Base-by-base conservation (phyloP, 1,140 invertebrate genomes). In the Macrosteles quadrilineatus region DNA sequence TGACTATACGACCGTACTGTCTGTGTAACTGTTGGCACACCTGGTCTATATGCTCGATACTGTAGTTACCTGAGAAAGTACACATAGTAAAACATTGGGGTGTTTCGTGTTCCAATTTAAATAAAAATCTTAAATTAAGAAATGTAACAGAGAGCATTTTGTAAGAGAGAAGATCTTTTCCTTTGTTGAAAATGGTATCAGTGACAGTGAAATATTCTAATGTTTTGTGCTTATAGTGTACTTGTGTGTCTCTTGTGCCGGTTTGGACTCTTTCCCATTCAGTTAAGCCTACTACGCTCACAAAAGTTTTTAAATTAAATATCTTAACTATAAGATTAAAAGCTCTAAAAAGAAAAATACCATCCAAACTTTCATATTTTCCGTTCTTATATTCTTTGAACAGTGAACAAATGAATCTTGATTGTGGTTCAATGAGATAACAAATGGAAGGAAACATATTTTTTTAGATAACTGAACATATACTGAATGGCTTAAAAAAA, bases 1-100 rank as follows among this genome's bases (percentile, higher is more conserved):
- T 91, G 3, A 90, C 91, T 19, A 91, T 87, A 67, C 87, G 85
- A 1, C 90, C 89, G 66, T 89, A 92, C 71, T 88, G 80, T 57
- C 84, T 77, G 47, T 87, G 84, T 12, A 92, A 77, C 4, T 85
- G 84, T 71, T 86, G 80, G 75, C 90, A 91, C 0, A 92, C 85
- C 79, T 90, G 90, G 77, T 92, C 90, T 25, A 93, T 79, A 68
- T 91, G 86, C 62, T 88, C 84, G 12, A 92, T 90, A 73, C 88
- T 86, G 72, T 90, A 92, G 14, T 88, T 83, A 69, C 90, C 90
- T 91, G 74, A 1, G 73, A n/a, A n/a, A n/a, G n/a, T n/a, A n/a
- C n/a, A n/a, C n/a, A n/a, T n/a, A n/a, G n/a, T n/a, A n/a, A n/a
- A 47, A 40, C 6, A 17, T 40, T 6, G 6, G 6, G 6, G 17